Conservation (phyloP, 2,888 invertebrate species). For the Scrobipalpa atriplicella region DNA sequence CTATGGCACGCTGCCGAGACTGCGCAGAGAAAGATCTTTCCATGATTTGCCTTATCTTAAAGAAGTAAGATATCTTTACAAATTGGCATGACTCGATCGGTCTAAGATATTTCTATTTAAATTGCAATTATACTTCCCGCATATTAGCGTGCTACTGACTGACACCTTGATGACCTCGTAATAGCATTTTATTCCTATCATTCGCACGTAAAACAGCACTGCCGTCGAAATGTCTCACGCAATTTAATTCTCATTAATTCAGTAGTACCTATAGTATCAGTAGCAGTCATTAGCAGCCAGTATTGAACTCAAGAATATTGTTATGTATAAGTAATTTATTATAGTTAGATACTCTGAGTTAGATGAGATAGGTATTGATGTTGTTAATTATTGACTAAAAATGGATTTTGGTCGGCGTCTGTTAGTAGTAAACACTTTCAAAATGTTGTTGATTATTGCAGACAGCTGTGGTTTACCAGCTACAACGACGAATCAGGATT, state of each 20-base stretch:
- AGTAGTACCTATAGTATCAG: neutral
- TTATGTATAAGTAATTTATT: neutral
- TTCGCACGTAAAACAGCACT: conserved; percentile 42
- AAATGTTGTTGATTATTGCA: conserved; percentile 51
- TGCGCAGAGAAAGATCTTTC: conserved; percentile 90
- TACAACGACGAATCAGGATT: conserved; percentile 93
- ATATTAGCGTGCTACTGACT: conserved; percentile 40
- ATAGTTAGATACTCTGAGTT: too few species aligned
- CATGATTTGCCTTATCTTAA: conserved; percentile 89
- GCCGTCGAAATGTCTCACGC: conserved; percentile 37
- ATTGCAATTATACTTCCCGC: conserved; percentile 41
- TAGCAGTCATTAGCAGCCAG: conserved; percentile 2
- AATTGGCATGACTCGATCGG: conserved; percentile 63
- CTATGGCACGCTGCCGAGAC: conserved; percentile 88
- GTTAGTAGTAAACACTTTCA: neutral
- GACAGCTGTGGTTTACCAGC: conserved; percentile 94
- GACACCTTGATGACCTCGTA: conserved; percentile 34
- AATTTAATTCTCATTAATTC: conserved; percentile 35
- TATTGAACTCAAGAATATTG: neutral
- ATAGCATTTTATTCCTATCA: conserved; percentile 31
- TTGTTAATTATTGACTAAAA: neutral
- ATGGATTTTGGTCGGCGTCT: neutral
- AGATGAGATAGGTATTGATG: neutral
- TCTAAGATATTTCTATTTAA: conserved; percentile 28
- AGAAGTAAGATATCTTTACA: conserved; percentile 85